Base-by-base conservation (phyloP, 2,113 vertebrate species). In the Scophthalmus maximus region DNA sequence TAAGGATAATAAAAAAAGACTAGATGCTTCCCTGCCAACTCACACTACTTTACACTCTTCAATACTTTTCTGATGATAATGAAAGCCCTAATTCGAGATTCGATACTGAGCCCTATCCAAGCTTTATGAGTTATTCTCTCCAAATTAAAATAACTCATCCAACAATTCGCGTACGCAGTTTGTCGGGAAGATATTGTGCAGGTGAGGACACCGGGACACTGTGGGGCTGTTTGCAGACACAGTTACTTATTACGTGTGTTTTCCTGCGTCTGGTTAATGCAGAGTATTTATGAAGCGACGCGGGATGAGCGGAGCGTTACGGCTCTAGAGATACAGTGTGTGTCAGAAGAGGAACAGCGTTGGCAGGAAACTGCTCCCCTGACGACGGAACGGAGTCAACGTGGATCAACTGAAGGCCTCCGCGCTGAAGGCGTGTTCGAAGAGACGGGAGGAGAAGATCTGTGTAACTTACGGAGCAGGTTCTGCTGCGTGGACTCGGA, bases 401-500 rank as follows among this genome's bases (percentile, higher is more conserved):
- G 11, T 29, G 42, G 68, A 58, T 26, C 15, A 44, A 53, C 25
- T 68, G 51, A 50, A 8, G 2, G 27, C 29, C 53, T 55, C 30
- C 23, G 40, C 25, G 8, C 8, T 32, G 30, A 18, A 78, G 46
- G 60, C 49, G 10, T 15, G 20, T 44, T 73, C 14, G 52, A 27
- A 25, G 27, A 61, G 51, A 55, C 56, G 73, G 44, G 34, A 56
- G 44, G 23, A 27, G 30, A 75, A 18, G 36, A 1, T n/a, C 11
- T 17, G 29, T 42, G 68, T 36, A 83, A 97, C 98, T 97, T 91
- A 99, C 97, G 98, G 74, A 98, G 95, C 78, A 98, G 87, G 81
- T 96, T 98, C 87, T 99, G 97, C 73, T 99, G 97, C 89, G 97
- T 82, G 60, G 97, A 98, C 29, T 99, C 97, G 0, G 98, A 97